Evolutionary conservation across 2,888 invertebrate genomes (phyloP).

Genomic region (Ichneumon xanthorius): DNA sequence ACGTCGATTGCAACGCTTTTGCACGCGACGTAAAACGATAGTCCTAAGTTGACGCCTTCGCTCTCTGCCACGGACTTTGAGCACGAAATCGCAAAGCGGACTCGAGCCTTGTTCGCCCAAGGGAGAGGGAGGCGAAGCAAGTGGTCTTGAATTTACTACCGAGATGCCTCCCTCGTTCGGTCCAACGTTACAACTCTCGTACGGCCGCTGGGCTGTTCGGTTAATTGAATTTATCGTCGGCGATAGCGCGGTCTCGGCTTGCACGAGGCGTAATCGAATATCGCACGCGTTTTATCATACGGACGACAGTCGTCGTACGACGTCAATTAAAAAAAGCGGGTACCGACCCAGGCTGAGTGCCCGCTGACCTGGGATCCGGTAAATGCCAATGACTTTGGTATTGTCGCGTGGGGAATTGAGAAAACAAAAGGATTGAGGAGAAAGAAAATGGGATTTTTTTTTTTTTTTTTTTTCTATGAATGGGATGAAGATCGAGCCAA

Average conservation of each 20-base stretch:
- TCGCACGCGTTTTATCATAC: constrained; percentile 39
- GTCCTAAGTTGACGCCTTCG: constrained; percentile 55
- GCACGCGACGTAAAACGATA: constrained; percentile 63
- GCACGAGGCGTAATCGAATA: constrained; percentile 33
- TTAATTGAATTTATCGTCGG: constrained; percentile 62
- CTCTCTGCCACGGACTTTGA: constrained; percentile 32
- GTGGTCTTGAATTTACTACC: constrained; percentile 39
- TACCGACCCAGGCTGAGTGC: not conserved
- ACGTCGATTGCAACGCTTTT: constrained; percentile 52
- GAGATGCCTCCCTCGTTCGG: constrained; percentile 10
- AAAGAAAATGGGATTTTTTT: not conserved
- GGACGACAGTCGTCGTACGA: constrained; percentile 8
- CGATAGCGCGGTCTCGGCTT: constrained; percentile 15
- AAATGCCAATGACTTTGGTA: not conserved
- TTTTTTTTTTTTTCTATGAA: not conserved
- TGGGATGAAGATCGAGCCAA: not conserved
- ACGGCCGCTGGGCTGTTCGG: constrained; percentile 18
- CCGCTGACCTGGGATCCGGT: not conserved
- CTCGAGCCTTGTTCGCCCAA: not conserved
- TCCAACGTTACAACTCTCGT: constrained; percentile 39
- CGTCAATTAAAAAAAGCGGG: constrained; percentile 18
- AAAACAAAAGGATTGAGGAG: not conserved
- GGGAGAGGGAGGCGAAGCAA: not conserved
- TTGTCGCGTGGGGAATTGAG: not conserved
- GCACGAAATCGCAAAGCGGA: constrained; percentile 20